A percentile compares a stretch with the other conserved stretches of the same genome.
These are phyloP conservation scores for Patella depressa DNA, from an alignment of 2,888 invertebrate species.

Conservation along the genomic window DNA sequence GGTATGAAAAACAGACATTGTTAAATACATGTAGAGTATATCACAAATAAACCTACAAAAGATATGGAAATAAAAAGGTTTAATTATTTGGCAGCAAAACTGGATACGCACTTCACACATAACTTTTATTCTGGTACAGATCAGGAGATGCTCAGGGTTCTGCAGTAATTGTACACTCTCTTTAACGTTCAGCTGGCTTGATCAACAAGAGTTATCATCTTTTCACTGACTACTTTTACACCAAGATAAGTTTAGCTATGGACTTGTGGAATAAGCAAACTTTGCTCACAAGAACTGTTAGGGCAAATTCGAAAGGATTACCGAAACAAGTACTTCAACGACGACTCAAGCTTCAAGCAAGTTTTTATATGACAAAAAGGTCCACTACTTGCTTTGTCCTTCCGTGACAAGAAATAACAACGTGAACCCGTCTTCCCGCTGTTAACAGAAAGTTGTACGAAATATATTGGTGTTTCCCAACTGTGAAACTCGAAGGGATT, in stretches of 20 bases:
- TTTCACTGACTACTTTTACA: conserved; percentile 27
- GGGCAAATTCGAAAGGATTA: conserved; percentile 20
- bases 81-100: conserved; percentile 18
- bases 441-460: too few species aligned
- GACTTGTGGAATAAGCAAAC: conserved; percentile 14
- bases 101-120: conserved; percentile 20
- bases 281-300: conserved; percentile 24
- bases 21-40: conserved; percentile 25
- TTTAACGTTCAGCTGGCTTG: not conserved
- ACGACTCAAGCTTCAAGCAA: not conserved
- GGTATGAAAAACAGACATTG: conserved; percentile 27
- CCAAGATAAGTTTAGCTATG: conserved; percentile 22
- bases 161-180: conserved; percentile 14
- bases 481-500: too few species aligned
- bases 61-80: conserved; percentile 28
- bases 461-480: too few species aligned
- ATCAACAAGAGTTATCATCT: conserved; percentile 23
- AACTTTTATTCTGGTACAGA: conserved; percentile 21
- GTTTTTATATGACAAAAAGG: too few species aligned
- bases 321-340: not conserved
- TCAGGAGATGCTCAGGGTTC: conserved; percentile 17
- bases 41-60: conserved; percentile 24
- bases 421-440: too few species aligned
- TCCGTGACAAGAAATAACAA: conserved; percentile 12
- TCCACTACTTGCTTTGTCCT: not conserved